Conservation (phyloP, 2,113 vertebrate genomes). For the Serilophus lunatus region DNA sequence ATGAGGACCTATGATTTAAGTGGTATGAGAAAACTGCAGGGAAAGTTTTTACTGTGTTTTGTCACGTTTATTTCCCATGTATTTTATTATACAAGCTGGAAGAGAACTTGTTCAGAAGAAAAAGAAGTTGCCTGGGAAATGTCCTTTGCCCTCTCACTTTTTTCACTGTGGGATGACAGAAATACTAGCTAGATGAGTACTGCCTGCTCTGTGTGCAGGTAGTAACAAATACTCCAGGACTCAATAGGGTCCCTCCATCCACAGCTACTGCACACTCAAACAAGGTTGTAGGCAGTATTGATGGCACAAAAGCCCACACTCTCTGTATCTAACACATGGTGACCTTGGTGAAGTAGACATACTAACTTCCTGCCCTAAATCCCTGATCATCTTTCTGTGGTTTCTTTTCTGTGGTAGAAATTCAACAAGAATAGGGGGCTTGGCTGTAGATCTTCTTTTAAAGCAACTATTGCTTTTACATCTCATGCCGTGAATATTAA, state of each 20-base stretch:
- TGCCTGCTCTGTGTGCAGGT: background rate
- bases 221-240: background rate
- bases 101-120: background rate
- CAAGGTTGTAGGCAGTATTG: background rate
- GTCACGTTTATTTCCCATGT: background rate
- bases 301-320: background rate
- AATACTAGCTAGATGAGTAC: background rate
- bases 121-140: background rate
- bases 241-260: background rate
- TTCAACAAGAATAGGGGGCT: rapidly evolving
- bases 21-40: background rate
- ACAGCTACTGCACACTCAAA: background rate
- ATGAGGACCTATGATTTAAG: background rate
- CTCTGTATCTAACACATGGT: background rate
- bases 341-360: background rate
- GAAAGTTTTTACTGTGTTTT: background rate
- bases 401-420: background rate
- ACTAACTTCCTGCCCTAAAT: background rate
- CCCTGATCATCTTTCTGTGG: background rate
- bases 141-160: background rate
- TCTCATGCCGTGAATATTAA: background rate
- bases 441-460: background rate
- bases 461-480: background rate
- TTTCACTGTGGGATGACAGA: background rate
- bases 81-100: background rate